Evolutionary conservation across 1,140 invertebrate species (phyloP), one percentile per base, ranked within the genome.

Genomic region (Bacillus rossius): DNA sequence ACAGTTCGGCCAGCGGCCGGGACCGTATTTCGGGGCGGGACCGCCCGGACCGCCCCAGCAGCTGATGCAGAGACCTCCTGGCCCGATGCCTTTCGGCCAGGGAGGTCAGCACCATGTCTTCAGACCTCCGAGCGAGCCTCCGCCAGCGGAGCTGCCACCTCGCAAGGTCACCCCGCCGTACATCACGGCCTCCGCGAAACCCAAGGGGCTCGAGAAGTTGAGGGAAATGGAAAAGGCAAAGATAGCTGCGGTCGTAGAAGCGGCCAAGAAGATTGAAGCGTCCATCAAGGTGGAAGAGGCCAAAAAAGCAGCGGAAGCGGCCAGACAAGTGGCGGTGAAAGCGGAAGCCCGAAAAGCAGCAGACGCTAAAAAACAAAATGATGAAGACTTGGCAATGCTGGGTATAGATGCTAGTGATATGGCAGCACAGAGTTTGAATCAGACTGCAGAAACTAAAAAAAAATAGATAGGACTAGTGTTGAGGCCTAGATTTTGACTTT

Each of bases 331-430:
- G 29, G 63, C 63, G 17, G 38, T 61, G 20, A 59, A 61, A 13
- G 19, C 42, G 23, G 23, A 45, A 20, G 42, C 20, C 20, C 19
- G 23, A 48, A 43, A 52, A 19, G n/a, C 43, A 58, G 19, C 54
- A 22, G 42, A 23, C 17, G n/a, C 49, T 37, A 43, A n/a, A n/a
- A n/a, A n/a, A n/a, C n/a, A 29, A 47, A 45, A 23, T 43, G 45
- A 55, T 0, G 75, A 77, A 38, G 76, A 78, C 45, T 61, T 78
- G 0, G 71, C 67, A 20, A 75, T 78, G 75, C 65, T 78, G 2
- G 76, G 76, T 3, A 78, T 77, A 38, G 75, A 77, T 19, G 75
- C 75, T 49, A 75, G 74, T 19, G 76, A 77, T 45, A 76, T 63
- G 53, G 59, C 59, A 5, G 61, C 61, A 0, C 61, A 63, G 42